phyloP scores from a whole-genome alignment of 2,888 invertebrate species.

The Strigamia crassipes region DNA sequence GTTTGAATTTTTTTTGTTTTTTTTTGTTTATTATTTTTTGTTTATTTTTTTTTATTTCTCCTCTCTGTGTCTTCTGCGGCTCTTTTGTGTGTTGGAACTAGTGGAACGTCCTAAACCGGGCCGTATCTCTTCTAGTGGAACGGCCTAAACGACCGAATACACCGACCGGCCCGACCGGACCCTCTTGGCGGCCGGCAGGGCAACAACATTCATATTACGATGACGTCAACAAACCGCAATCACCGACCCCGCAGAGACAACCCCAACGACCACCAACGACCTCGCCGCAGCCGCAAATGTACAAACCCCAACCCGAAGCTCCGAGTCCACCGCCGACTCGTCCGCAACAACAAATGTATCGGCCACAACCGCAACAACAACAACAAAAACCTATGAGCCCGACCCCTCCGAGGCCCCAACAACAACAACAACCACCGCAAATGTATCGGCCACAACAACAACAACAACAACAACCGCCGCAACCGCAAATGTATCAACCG shows the following conservation, averaged over 20 bases:
- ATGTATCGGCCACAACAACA: background rate
- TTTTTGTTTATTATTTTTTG: conserved; percentile 48
- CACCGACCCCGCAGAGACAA: background rate
- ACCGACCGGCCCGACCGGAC: background rate
- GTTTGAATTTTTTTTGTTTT: conserved; percentile 32
- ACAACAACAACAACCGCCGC: conserved; percentile 58
- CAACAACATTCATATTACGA: conserved; percentile 32
- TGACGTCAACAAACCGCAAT: background rate
- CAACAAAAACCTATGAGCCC: conserved; percentile 45
- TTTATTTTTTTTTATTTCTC: conserved; percentile 52
- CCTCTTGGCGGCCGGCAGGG: conserved; percentile 19
- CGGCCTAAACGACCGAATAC: conserved; percentile 44
- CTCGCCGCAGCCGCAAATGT: conserved; percentile 42
- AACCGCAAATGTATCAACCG: conserved; percentile 51
- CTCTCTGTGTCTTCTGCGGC: conserved; percentile 49
- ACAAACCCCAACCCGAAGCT: conserved; percentile 26
- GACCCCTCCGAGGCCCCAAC: conserved; percentile 61
- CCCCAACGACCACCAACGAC: conserved; percentile 7
- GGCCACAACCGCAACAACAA: conserved; percentile 25
- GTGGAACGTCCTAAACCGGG: conserved; percentile 63
- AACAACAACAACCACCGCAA: conserved; percentile 57
- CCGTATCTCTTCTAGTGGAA: conserved; percentile 44
- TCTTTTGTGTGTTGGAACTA: conserved; percentile 47
- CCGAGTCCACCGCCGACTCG: conserved; percentile 7
- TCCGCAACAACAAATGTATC: conserved; percentile 34